Conservation (phyloP, 2,113 vertebrate genomes). For the Ivindomyrus marchei region DNA sequence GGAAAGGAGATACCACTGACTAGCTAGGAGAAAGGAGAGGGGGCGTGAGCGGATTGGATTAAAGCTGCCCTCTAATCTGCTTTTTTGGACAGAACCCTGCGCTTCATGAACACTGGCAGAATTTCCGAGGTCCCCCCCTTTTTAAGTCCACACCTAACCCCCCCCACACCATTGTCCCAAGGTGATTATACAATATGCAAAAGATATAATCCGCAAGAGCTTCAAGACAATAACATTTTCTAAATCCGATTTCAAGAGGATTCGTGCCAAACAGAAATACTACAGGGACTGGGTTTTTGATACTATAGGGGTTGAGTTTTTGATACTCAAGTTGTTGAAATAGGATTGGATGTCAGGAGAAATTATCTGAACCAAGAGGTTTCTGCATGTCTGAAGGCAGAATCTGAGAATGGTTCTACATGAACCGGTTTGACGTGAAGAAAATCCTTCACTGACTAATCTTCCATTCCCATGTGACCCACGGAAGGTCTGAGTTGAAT, state of each 20-base stretch:
- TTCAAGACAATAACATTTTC: not conserved
- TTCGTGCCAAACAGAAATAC: not conserved
- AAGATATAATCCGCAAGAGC: not conserved
- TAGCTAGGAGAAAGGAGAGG: not conserved
- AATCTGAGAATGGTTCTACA: not conserved
- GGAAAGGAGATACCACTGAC: not conserved
- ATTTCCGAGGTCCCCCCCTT: not conserved
- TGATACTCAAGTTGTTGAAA: not conserved
- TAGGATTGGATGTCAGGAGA: not conserved
- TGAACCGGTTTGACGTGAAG: not conserved
- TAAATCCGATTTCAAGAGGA: constrained; percentile 15
- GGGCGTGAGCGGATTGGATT: not conserved
- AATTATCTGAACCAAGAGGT: not conserved
- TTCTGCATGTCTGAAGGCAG: not conserved
- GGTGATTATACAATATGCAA: not conserved
- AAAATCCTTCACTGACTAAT: not conserved
- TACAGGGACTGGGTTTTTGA: not conserved
- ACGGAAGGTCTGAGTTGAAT: not conserved
- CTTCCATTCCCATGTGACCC: not conserved
- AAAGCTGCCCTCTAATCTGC: not conserved
- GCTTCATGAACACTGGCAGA: not conserved
- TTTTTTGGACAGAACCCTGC: not conserved
- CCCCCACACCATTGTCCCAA: not conserved
- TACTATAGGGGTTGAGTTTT: not conserved
- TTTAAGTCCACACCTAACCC: not conserved